Evolutionary conservation across 2,888 invertebrate species (phyloP), one percentile per base, ranked within the genome.

Genomic region (Halocaridina rubra): DNA sequence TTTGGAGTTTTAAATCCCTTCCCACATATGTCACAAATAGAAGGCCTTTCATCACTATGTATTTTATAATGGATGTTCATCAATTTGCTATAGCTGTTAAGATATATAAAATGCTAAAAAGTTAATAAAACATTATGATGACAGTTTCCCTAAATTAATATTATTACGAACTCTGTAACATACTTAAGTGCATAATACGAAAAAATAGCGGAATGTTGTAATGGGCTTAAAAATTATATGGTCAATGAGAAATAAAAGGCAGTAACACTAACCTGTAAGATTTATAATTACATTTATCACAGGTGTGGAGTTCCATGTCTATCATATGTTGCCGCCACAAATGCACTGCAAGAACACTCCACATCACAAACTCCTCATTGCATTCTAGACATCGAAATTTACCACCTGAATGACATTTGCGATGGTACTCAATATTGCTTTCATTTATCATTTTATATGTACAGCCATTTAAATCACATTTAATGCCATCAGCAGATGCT

Each of bases 1-100:
- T 94, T 95, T 7, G 93, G 92, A 89, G 95, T 96, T 90, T 96
- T 96, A 91, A 96, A 97, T 24, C 92, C 92, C 90, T 96, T 95
- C 29, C 93, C 93, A 90, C 97, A 97, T 80, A 93, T 91, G 85
- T 93, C 92, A 91, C 94, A 94, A 27, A 92, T 90, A 90, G 92
- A 94, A 81, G 93, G 92, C 89, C 93, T 93, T 79, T 93, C 92
- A 86, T 93, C 93, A 57, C 93, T 93, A 91, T 96, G 96, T 84
- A 95, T 95, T 90, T 94, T 94, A 90, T 94, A 94, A 89, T 96
- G 96, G 29, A 94, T 93, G 89, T 94, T 95, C 80, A 93, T 92
- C 75, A 96, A 91, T 88, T 94, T 94, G 82, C 94, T 94, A 86
- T 93, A 92, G 89, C 94, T 94, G 88, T n/a, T n/a, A n/a, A n/a